Base-by-base conservation (phyloP, 2,797 vertebrate species). In the Semaprochilodus insignis region DNA sequence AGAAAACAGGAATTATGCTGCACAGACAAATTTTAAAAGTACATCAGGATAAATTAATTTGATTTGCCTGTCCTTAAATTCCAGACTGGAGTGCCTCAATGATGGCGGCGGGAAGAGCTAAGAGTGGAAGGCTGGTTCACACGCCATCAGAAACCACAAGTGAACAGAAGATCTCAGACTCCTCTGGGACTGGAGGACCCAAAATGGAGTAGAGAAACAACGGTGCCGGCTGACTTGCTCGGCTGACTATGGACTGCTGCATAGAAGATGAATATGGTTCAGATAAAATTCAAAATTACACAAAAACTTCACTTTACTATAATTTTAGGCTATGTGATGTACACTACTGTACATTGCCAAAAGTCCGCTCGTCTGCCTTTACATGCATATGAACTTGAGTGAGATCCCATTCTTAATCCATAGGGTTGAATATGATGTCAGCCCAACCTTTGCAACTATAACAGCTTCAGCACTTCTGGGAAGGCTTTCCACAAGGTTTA, bases 11-110 rank as follows among this genome's bases (percentile, higher is more conserved):
- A 21, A 40, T 27, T 6, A 23, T 51, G 17, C 6, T 69, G 40
- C 21, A 17, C 21, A 66, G 25, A 14, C 44, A 54, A 27, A 36
- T 77, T n/a, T 55, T 19, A 55, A 17, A 31, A 16, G 1, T 6
- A 27, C 5, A 31, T 8, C 55, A 25, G 25, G 54, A 8, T 21
- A 44, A 71, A 62, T 36, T n/a, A 16, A 71, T 15, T 10, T 19
- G 8, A 31, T 77, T 31, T 19, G 0, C 67, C 52, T 82, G 57
- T 48, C 6, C 78, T 31, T 62, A 74, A 51, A n/a, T 40, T 25
- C 87, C 89, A 98, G 97, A 94, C 55, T 94, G 93, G 90, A 96
- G 91, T 44, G 92, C 75, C n/a, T 92, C 91, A 75, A 81, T 79
- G 65, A 90, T 87, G n/a, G 78, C 54, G n/a, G 82, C 82, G 0